Percentiles rank a stretch among this genome's conserved stretches.
Evolutionary conservation across 2,113 vertebrate species (phyloP).

Genomic region (Tragelaphus imberbis): DNA sequence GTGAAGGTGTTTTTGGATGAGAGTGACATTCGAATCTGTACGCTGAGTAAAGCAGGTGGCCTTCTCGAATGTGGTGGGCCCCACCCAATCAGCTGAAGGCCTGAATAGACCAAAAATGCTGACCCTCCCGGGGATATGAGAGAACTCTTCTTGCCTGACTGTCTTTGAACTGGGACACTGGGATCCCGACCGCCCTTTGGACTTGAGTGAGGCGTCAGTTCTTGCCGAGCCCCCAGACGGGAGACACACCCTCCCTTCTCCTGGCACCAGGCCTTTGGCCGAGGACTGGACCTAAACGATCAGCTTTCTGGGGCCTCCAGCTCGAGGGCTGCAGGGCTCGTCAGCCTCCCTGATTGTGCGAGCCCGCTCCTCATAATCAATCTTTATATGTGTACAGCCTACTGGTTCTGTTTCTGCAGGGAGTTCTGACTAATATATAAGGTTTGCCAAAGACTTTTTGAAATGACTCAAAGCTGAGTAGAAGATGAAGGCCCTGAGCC

Average conservation of each 20-base stretch:
- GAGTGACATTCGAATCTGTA: fast-evolving
- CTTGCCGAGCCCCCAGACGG: fast-evolving
- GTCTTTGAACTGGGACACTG: not conserved
- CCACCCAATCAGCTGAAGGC: fast-evolving
- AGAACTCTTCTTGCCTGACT: not conserved
- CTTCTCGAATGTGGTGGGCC: fast-evolving
- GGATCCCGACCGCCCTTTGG: fast-evolving
- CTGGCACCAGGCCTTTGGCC: not conserved
- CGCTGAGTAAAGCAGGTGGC: fast-evolving
- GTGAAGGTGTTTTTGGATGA: not conserved
- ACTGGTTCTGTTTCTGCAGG: no score
- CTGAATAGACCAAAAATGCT: fast-evolving
- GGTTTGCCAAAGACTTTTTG: not conserved
- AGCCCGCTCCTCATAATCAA: fast-evolving
- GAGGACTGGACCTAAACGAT: fast-evolving
- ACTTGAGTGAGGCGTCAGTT: fast-evolving
- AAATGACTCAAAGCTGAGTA: not conserved
- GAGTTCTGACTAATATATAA: not conserved
- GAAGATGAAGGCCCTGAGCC: not conserved
- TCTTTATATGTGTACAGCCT: fast-evolving
- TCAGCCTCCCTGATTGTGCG: fast-evolving
- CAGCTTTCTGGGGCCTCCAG: no score
- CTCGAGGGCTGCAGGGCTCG: fast-evolving
- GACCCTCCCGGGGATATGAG: fast-evolving
- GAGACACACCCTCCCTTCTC: fast-evolving